These are phyloP conservation scores for Sinocyclocheilus rhinocerous DNA, from an alignment of 2,113 vertebrate species.

Conservation along the genomic window DNA sequence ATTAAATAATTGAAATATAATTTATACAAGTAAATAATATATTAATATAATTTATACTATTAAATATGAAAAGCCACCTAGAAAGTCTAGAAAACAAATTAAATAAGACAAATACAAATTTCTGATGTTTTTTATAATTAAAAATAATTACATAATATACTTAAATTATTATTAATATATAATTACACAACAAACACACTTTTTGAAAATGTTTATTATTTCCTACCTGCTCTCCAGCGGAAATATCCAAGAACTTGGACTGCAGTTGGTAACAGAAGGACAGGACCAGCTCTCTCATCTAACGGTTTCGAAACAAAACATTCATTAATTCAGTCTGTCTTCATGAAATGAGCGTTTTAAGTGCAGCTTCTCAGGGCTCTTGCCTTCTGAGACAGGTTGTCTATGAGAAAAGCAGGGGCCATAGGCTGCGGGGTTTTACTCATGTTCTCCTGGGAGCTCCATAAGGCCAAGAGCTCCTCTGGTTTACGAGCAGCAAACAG, in stretches of 20 bases:
- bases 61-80: no score
- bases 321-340: neutral
- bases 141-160: no score
- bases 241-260: slow-evolving; percentile 88
- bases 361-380: neutral
- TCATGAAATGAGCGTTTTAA: neutral
- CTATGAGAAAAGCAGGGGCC: slow-evolving; percentile 77
- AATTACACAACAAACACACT: no score
- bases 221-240: slow-evolving; percentile 90
- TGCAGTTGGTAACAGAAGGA: slow-evolving; percentile 90
- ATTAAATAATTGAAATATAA: no score
- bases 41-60: no score
- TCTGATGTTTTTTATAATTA: neutral
- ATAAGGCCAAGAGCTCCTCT: slow-evolving; percentile 82
- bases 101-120: neutral
- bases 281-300: slow-evolving; percentile 89
- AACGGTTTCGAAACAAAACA: neutral
- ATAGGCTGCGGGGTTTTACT: slow-evolving; percentile 50
- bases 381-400: slow-evolving; percentile 86
- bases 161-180: no score
- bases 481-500: slow-evolving; percentile 87
- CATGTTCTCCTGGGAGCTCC: slow-evolving; percentile 64
- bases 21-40: no score
- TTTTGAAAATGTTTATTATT: neutral
- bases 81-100: neutral